phyloP scores from a whole-genome alignment of 2,113 vertebrate genomes.

The Eulemur rufifrons region DNA sequence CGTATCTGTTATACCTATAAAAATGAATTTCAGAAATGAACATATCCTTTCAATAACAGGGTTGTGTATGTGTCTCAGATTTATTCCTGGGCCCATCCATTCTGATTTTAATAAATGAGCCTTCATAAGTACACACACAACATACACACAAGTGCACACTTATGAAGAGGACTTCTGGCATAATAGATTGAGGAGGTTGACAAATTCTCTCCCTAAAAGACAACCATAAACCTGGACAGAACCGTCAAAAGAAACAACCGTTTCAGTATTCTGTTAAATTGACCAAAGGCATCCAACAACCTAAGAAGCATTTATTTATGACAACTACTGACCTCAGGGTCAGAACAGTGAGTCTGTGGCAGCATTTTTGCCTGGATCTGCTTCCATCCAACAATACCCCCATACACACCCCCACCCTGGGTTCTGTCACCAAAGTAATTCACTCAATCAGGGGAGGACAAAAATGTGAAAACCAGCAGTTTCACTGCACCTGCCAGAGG shows the following conservation, averaged over 20 bases:
- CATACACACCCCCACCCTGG: fast-evolving
- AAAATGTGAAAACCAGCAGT: neutral
- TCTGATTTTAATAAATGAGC: neutral
- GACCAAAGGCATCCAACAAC: neutral
- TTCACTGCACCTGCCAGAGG: neutral
- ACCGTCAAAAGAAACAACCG: neutral
- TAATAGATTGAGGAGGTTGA: neutral
- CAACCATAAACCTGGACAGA: neutral
- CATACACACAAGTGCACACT: neutral
- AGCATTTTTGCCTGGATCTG: neutral
- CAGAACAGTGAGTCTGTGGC: neutral
- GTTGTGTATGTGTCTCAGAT: neutral
- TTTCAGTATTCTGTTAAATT: neutral
- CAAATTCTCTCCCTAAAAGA: neutral
- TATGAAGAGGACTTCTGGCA: neutral
- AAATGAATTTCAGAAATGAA: neutral
- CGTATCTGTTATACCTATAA: neutral
- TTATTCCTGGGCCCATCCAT: neutral
- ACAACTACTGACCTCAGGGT: neutral
- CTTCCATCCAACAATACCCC: neutral
- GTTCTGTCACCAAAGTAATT: neutral
- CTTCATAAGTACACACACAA: neutral
- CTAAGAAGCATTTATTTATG: neutral
- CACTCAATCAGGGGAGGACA: neutral
- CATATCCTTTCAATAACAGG: neutral